Evolutionary conservation across 2,888 invertebrate species (phyloP).

Genomic region (Poecilus cupreus): DNA sequence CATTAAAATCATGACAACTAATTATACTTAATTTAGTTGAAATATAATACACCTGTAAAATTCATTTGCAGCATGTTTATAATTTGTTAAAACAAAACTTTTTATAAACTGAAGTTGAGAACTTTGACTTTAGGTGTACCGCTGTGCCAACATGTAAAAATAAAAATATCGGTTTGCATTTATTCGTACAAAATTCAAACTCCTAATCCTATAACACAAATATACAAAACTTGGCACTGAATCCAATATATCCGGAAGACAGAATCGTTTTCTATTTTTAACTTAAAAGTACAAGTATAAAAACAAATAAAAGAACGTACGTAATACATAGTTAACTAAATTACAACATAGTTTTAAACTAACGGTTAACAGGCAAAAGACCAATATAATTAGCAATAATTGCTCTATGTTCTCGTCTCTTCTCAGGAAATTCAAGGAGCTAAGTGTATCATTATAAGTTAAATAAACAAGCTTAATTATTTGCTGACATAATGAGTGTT

Average conservation of each 20-base stretch:
- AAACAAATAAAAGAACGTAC: not conserved
- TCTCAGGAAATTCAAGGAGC: not conserved
- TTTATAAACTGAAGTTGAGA: too few species aligned
- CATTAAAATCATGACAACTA: too few species aligned
- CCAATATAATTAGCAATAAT: slow-evolving; percentile 24
- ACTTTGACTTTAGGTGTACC: too few species aligned
- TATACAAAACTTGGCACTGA: slow-evolving; percentile 24
- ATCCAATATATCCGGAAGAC: slow-evolving; percentile 11
- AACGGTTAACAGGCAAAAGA: not conserved
- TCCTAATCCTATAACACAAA: slow-evolving; percentile 12
- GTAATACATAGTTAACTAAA: slow-evolving; percentile 12
- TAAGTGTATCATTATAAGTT: slow-evolving; percentile 9
- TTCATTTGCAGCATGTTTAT: too few species aligned
- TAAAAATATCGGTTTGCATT: not conserved
- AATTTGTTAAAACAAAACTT: too few species aligned
- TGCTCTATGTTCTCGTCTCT: not conserved
- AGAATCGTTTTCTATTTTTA: slow-evolving; percentile 12
- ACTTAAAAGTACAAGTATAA: slow-evolving; percentile 4
- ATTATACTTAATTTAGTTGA: too few species aligned
- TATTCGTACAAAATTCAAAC: not conserved
- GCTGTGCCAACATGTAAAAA: not conserved
- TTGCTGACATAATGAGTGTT: not conserved
- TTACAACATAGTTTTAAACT: not conserved
- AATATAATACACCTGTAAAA: too few species aligned
- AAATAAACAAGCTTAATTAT: not conserved